A percentile compares a stretch with the other conserved stretches of the same genome.
These are phyloP conservation scores for pig (Sus scrofa) DNA, from an alignment of 2,113 vertebrate genomes.

Conservation along the genomic window DNA sequence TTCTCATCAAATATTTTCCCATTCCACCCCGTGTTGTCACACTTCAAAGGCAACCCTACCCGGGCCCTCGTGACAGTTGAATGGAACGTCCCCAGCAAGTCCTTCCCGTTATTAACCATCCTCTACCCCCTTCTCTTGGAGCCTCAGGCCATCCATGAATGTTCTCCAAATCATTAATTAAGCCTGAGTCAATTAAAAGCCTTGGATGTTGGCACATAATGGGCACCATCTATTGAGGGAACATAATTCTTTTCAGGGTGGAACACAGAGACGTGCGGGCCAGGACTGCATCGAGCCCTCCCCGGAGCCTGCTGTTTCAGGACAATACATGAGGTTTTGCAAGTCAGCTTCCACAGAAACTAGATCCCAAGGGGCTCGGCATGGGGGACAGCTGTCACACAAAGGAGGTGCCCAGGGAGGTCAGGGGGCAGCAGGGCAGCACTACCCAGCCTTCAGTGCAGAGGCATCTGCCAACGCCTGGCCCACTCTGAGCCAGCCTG, in stretches of 20 bases:
- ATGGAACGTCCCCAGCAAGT: not conserved
- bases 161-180: constrained; percentile 49
- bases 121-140: not conserved
- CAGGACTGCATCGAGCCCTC: not conserved
- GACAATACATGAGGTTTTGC: not conserved
- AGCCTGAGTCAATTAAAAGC: constrained; percentile 32
- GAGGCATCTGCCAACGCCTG: not conserved
- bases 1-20: not conserved
- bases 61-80: not conserved
- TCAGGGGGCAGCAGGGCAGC: not conserved
- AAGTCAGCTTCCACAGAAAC: not conserved
- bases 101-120: not conserved
- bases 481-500: not conserved
- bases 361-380: not conserved
- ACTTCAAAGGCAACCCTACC: not conserved
- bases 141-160: not conserved
- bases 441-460: not conserved
- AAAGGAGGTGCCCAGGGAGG: not conserved
- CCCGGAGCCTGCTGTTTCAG: not conserved
- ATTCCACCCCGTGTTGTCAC: rapidly evolving
- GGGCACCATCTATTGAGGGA: not conserved
- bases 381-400: constrained; percentile 35
- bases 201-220: not conserved
- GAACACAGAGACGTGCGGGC: not conserved
- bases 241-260: constrained; percentile 11